Conservation (phyloP, 2,888 invertebrate genomes). For the Silvanus unidentatus region DNA sequence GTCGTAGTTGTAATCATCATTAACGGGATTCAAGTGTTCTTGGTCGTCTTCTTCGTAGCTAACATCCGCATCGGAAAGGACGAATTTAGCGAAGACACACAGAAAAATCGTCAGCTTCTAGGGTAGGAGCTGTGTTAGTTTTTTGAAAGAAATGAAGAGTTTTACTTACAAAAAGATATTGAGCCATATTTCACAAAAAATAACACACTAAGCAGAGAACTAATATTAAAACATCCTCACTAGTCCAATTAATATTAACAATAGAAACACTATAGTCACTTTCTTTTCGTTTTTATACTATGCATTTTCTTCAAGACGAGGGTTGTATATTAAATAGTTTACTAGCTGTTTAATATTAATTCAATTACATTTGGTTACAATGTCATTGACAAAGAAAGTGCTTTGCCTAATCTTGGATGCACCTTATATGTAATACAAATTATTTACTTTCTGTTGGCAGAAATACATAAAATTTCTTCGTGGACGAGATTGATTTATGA, state of each 20-base stretch:
- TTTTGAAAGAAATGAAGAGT: neutral
- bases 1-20: slow-evolving; percentile 23
- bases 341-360: slow-evolving; percentile 33
- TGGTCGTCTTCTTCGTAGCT: slow-evolving; percentile 10
- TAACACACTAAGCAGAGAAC: neutral
- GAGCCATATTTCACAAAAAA: too few species aligned
- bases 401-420: slow-evolving; percentile 11
- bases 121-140: too few species aligned
- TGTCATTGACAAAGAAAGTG: slow-evolving; percentile 36
- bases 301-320: slow-evolving; percentile 30
- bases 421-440: neutral
- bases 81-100: too few species aligned
- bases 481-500: too few species aligned
- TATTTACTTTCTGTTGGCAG: too few species aligned
- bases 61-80: too few species aligned
- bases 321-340: slow-evolving; percentile 35
- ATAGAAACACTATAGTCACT: slow-evolving; percentile 35
- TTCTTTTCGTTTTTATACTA: slow-evolving; percentile 41
- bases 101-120: too few species aligned
- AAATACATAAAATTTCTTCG: too few species aligned
- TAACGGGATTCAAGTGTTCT: slow-evolving; percentile 32
- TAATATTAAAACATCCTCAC: slow-evolving; percentile 25
- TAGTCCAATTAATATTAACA: slow-evolving; percentile 18
- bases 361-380: slow-evolving; percentile 19
- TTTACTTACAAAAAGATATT: neutral